Base-by-base conservation (phyloP, 1,140 invertebrate genomes). In the Caenorhabditis latens region DNA sequence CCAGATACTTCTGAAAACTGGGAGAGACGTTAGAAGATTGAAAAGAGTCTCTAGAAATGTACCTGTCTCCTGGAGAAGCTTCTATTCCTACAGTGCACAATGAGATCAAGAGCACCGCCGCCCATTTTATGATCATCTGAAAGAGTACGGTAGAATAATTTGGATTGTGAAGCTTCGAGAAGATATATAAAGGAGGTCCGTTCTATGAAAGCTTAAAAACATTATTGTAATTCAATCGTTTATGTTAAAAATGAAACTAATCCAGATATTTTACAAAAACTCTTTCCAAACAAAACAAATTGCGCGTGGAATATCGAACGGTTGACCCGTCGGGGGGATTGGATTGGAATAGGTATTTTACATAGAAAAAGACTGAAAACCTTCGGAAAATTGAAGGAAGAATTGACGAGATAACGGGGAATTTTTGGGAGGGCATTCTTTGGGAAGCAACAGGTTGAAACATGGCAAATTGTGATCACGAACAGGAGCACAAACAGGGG, bases 401-500 rank as follows among this genome's bases (percentile, higher is more conserved):
- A 46, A 19, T 14, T 14, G 19, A 79, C 32, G 46, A 79, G 71
- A 79, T 79, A 79, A 79, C 46, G 14, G 71, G 71, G 46, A 79
- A 9, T 43, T 21, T 48, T 50, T 24, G 71, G 40, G 8, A 32
- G 32, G 50, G 50, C 50, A 79, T 79, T 79, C 71, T 79, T 79
- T 79, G 71, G 71, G 71, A 79, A 53, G 19, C 21, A 24, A 79
- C 46, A 53, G 43, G 46, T 71, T 46, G 65, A 42, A 71, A 71
- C 43, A n/a, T 40, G 65, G 42, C 43, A 71, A 71, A 43, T 79
- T 79, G 71, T 79, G 71, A 79, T 79, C 43, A 79, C 71, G 46
- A 79, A 24, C 2, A 24, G n/a, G 46, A 50, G 43, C 71, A 79
- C 71, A 46, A 79, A 79, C 65, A 16, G 65, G 42, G 19, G 65